Evolutionary conservation across 2,113 vertebrate genomes (phyloP), one percentile per base, ranked within the genome.

Genomic region (Tympanuchus pallidicinctus): DNA sequence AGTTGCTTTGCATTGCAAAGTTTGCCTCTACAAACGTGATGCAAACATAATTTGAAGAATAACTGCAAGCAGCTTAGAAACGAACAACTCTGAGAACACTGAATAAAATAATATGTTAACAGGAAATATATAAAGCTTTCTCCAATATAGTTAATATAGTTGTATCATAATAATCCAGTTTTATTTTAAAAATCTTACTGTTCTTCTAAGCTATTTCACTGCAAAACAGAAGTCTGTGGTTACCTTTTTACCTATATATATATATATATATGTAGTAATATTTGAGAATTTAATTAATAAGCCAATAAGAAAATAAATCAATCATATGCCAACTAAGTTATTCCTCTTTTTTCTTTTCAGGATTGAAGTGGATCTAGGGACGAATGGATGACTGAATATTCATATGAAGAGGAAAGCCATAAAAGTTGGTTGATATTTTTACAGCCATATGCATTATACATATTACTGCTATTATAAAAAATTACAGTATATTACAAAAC

Each of bases 361-460:
- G 92, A 95, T 95, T 96, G 91, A 97, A 96, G 97, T 97, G 96
- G 96, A 96, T 91, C 82, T 80, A 75, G 86, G 87, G 88, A 97
- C 59, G 70, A 95, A 98, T 90, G 96, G 97, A 94, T 97, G 97
- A 97, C 93, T 97, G 97, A 97, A 88, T 96, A 91, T 94, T 96
- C 95, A 79, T 96, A 97, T 96, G 97, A 98, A 98, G 96, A 97
- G 97, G 96, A 98, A 98, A 97, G 92, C 96, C 84, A 92, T 97
- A 97, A 97, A 98, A 97, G 98, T 98, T 86, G 40, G 97, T 97
- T 94, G 79, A 78, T 60, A 16, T 86, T 95, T 97, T 95, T 92
- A 95, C 27, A 95, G 42, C 47, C n/a, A 4, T 90, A 61, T 92
- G 52, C 50, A 43, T 93, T 86, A 81, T 61, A 65, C 17, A 11